phyloP scores from a whole-genome alignment of 2,888 invertebrate species.

The Tiliacea aurago region DNA sequence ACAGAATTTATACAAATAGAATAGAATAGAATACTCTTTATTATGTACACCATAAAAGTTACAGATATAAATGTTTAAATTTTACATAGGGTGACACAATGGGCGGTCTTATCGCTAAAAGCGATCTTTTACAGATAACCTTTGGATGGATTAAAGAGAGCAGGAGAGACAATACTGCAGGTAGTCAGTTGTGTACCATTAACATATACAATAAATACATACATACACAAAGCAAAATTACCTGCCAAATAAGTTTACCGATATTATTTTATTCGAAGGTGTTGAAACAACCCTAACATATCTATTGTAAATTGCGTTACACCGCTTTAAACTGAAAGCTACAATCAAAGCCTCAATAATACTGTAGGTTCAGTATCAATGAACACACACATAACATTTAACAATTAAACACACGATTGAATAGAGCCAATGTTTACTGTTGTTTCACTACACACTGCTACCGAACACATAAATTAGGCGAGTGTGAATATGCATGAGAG shows the following conservation, averaged over 20 bases:
- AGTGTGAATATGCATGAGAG: conserved; percentile 49
- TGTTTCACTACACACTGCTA: conserved; percentile 21
- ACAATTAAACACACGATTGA: conserved; percentile 31
- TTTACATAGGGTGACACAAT: too few species aligned
- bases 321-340: conserved; percentile 7
- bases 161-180: too few species aligned
- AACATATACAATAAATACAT: too few species aligned
- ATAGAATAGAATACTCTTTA: too few species aligned
- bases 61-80: too few species aligned
- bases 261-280: background rate
- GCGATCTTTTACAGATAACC: too few species aligned
- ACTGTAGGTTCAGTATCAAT: conserved; percentile 16
- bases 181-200: too few species aligned
- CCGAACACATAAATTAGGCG: conserved; percentile 44
- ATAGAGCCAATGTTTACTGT: conserved; percentile 33
- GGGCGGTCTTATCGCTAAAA: too few species aligned
- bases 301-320: background rate
- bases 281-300: too few species aligned
- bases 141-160: too few species aligned
- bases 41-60: too few species aligned
- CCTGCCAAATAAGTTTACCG: background rate
- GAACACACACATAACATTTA: conserved; percentile 23
- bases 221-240: too few species aligned
- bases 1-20: background rate
- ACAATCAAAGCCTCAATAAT: conserved; percentile 25